Percentiles rank a stretch among this genome's conserved stretches.
phyloP scores from a whole-genome alignment of 2,888 invertebrate species.

The Aphelenchoides bicaudatus region DNA sequence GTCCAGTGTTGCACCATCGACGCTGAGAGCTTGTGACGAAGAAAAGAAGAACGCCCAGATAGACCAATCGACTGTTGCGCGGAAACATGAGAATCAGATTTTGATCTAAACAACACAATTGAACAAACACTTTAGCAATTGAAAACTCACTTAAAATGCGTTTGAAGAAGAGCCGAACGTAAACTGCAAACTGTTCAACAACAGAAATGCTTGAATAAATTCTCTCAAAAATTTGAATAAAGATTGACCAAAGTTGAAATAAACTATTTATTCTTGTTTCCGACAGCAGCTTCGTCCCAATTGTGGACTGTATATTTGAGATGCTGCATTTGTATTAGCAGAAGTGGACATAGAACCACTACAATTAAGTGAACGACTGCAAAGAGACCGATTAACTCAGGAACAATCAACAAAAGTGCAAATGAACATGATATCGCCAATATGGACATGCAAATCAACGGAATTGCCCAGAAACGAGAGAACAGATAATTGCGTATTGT shows the following conservation, averaged over 20 bases:
- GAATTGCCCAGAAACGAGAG: background rate
- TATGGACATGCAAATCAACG: conserved; percentile 1
- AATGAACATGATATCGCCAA: background rate
- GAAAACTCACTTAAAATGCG: too few species aligned
- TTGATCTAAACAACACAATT: too few species aligned
- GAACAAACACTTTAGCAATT: too few species aligned
- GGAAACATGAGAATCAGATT: too few species aligned
- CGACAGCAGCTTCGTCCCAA: conserved; percentile 81
- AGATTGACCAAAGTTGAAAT: background rate
- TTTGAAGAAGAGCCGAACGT: too few species aligned
- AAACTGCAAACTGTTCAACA: too few species aligned
- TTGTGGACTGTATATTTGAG: conserved; percentile 79
- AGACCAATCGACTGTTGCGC: too few species aligned
- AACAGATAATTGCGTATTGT: conserved; percentile 68
- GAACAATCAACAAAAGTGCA: conserved; percentile 13
- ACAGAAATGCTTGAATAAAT: too few species aligned
- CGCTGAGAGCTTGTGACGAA: too few species aligned
- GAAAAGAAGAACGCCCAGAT: too few species aligned
- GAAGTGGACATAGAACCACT: conserved; percentile 62
- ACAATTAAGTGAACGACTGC: conserved; percentile 60
- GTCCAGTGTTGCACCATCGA: too few species aligned
- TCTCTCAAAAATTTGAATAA: conserved; percentile 8
- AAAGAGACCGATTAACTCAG: conserved; percentile 19
- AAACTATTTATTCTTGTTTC: conserved; percentile 10
- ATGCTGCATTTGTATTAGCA: conserved; percentile 62